Conservation (phyloP, 2,797 vertebrate genomes). For the Chaunax sp. region DNA sequence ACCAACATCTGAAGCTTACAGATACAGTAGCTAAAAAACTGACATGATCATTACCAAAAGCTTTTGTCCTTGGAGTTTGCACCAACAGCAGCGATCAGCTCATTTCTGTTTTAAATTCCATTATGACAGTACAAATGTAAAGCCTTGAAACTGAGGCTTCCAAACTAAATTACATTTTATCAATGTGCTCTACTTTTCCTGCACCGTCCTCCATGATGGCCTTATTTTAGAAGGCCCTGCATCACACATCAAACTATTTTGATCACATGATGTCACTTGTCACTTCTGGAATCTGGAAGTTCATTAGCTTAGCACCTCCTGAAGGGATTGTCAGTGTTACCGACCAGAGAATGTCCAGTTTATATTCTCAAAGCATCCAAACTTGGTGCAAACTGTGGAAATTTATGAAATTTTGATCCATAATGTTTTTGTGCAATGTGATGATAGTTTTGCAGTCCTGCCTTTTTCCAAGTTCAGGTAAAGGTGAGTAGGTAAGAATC, state of each 20-base stretch:
- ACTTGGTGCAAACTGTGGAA: background rate
- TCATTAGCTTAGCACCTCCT: constrained; percentile 40
- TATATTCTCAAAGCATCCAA: too few relatives aligned
- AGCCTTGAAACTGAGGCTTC: too few relatives aligned
- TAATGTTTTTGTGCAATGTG: background rate
- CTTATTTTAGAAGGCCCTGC: constrained; percentile 38
- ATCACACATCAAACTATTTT: constrained; percentile 52
- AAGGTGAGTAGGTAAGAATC: too few relatives aligned
- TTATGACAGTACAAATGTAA: too few relatives aligned
- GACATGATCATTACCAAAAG: too few relatives aligned
- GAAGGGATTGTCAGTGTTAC: constrained; percentile 10
- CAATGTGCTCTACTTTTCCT: constrained; percentile 15
- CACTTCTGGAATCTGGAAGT: constrained; percentile 26
- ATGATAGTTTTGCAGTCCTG: background rate
- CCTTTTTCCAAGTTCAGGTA: too few relatives aligned
- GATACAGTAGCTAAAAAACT: too few relatives aligned
- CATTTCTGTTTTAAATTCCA: too few relatives aligned
- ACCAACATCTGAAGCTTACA: too few relatives aligned
- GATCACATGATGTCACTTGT: constrained; percentile 48
- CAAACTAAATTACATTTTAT: too few relatives aligned
- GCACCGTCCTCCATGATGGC: background rate
- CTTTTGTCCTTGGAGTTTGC: too few relatives aligned
- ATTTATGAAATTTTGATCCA: constrained; percentile 7
- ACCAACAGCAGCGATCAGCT: too few relatives aligned
- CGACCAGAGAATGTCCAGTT: constrained; percentile 14